Percentiles rank a stretch among this genome's conserved stretches.
Conservation (phyloP, 2,113 vertebrate species). For the Spea multiplicata region DNA sequence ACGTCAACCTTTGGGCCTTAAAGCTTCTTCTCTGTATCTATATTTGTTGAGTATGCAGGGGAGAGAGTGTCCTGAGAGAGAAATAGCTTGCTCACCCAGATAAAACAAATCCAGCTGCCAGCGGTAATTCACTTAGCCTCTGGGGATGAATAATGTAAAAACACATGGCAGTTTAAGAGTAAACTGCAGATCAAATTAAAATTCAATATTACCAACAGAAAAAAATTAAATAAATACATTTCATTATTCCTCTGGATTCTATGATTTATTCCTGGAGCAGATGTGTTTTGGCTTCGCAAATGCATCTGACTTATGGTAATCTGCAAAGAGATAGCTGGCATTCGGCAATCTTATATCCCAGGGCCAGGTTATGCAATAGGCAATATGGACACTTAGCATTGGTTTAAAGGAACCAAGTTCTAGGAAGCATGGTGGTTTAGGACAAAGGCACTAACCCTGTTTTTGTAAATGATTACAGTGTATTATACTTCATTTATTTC, state of each 20-base stretch:
- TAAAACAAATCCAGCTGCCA: slow-evolving; percentile 46
- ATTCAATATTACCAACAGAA: slow-evolving; percentile 47
- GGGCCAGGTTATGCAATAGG: neutral
- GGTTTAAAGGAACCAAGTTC: no score
- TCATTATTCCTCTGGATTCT: slow-evolving; percentile 39
- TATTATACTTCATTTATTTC: no score
- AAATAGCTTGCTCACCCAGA: slow-evolving; percentile 33
- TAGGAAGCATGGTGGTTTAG: no score
- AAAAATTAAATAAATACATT: slow-evolving; percentile 43
- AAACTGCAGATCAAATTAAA: slow-evolving; percentile 47
- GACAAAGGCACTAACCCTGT: no score
- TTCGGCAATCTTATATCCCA: neutral
- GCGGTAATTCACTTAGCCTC: slow-evolving; percentile 42
- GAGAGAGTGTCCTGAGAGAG: slow-evolving; percentile 2
- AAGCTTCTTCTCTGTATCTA: slow-evolving; percentile 5
- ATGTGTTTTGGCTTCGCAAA: slow-evolving; percentile 46
- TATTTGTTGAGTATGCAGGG: slow-evolving; percentile 4
- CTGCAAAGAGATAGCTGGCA: slow-evolving; percentile 17
- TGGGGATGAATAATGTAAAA: slow-evolving; percentile 38
- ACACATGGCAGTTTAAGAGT: slow-evolving; percentile 45
- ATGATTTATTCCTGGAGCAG: slow-evolving; percentile 44
- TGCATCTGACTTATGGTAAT: slow-evolving; percentile 46
- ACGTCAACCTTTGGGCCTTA: neutral
- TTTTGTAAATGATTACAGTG: no score
- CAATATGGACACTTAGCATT: neutral